phyloP scores from a whole-genome alignment of 1,140 invertebrate species.

The Streblospio benedicti region DNA sequence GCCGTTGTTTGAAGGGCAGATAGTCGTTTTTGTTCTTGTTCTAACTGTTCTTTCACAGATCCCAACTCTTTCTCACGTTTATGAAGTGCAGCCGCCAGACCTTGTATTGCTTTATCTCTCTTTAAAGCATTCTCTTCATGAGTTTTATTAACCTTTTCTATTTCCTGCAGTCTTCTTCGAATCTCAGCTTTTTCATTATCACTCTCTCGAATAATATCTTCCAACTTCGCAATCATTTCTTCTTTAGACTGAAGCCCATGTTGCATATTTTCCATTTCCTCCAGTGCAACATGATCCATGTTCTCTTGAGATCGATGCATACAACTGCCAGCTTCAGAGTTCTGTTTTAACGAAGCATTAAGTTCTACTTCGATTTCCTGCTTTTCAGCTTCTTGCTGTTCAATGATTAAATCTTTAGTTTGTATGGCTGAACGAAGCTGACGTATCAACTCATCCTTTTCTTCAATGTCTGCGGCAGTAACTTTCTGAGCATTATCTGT shows the following conservation, averaged over 20 bases:
- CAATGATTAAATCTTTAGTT: slow-evolving; percentile 16
- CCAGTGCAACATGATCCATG: too few species aligned
- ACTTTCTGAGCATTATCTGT: neutral
- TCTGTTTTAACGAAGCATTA: neutral
- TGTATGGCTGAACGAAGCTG: slow-evolving; percentile 14
- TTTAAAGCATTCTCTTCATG: slow-evolving; percentile 17
- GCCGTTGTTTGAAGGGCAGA: too few species aligned
- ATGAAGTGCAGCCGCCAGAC: slow-evolving; percentile 20
- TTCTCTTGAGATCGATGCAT: too few species aligned
- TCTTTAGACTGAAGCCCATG: neutral
- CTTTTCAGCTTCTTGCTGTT: slow-evolving; percentile 15
- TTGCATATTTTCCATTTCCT: too few species aligned
- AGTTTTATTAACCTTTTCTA: slow-evolving; percentile 12
- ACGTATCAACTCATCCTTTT: slow-evolving; percentile 5
- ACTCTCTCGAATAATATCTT: slow-evolving; percentile 23
- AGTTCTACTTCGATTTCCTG: slow-evolving; percentile 6
- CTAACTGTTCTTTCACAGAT: neutral
- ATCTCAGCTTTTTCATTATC: slow-evolving; percentile 24
- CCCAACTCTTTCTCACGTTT: slow-evolving; percentile 16
- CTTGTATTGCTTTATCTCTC: slow-evolving; percentile 25
- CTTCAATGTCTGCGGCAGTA: neutral
- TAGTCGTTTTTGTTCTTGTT: neutral
- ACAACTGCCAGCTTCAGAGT: too few species aligned
- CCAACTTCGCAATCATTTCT: slow-evolving; percentile 26
- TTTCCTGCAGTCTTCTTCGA: slow-evolving; percentile 10